Evolutionary conservation across 2,888 invertebrate genomes (phyloP), one percentile per base, ranked within the genome.

Genomic region (Euproctis similis): DNA sequence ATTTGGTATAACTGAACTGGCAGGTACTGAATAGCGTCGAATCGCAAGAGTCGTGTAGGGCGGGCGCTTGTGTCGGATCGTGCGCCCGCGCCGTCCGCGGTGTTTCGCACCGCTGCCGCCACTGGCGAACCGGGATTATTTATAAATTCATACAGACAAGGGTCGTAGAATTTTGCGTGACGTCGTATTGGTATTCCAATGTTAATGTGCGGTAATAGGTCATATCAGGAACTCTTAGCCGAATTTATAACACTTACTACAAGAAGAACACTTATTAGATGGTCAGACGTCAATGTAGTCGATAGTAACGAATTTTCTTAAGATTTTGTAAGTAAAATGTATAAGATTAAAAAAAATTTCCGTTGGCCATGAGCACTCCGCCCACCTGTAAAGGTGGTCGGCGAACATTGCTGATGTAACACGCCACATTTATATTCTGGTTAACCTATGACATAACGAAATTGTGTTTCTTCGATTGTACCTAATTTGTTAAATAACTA

Each of bases 51-150:
- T 75, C 62, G 66, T 46, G 63, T 68, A 59, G 59, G 66, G 56
- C 63, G 70, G 62, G 59, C 66, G 64, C 57, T 58, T 62, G 62
- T 62, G 57, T 45, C 56, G 61, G 63, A 50, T 59, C 63, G 77
- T 77, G 86, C 86, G 86, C 82, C 86, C 86, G 86, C 84, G 81
- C 73, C 75, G 81, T 80, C 80, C 81, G 84, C 81, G 81, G 80
- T 70, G 66, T 63, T 63, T 72, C 78, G 63, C 77, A 68, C 65
- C 76, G 76, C 75, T 70, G 77, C 76, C 80, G 84, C 85, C 86
- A 84, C 82, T 84, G 82, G 71, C 80, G 59, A 54, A 64, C 60
- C 72, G 74, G 76, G 73, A 80, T 78, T 84, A 84, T 84, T 82
- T 82, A 82, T 84, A 84, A 82, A 81, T 82, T 75, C 70, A 71